phyloP scores from a whole-genome alignment of 1,140 invertebrate genomes.

The Drosophila setifemur region DNA sequence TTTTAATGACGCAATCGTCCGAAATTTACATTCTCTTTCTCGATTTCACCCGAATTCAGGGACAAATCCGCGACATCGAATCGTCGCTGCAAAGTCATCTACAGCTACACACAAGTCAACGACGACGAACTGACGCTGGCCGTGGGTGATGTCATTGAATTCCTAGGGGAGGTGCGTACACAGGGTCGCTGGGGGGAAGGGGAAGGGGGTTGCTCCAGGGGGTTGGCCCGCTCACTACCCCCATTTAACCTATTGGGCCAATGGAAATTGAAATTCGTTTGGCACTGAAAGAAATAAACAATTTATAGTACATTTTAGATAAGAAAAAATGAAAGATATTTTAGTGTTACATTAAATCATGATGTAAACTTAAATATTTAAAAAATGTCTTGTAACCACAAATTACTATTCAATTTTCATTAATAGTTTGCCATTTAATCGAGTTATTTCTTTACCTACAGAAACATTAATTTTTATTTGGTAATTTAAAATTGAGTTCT shows the following conservation, averaged over 20 bases:
- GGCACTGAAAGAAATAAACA: conserved; percentile 26
- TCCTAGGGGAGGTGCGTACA: conserved; percentile 90
- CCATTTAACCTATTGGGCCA: conserved; percentile 73
- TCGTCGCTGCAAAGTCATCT: conserved; percentile 92
- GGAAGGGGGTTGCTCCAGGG: background rate
- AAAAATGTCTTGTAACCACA: background rate
- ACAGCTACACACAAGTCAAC: conserved; percentile 95
- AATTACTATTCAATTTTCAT: no score
- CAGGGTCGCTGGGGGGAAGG: conserved; percentile 7
- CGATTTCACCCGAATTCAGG: conserved; percentile 57
- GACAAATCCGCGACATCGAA: conserved; percentile 83
- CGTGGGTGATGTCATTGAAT: conserved; percentile 93
- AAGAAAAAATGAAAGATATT: background rate
- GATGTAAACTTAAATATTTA: no score
- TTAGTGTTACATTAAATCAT: background rate
- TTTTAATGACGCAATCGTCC: conserved; percentile 38
- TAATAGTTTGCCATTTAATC: no score
- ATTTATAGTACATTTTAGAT: background rate
- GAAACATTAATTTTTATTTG: no score
- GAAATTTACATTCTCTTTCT: conserved; percentile 24
- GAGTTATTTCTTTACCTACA: no score
- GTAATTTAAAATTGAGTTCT: no score
- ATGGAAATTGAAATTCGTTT: conserved; percentile 54
- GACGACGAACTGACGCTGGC: conserved; percentile 94
- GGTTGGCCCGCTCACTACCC: conserved; percentile 38